phyloP scores from a whole-genome alignment of 2,888 invertebrate genomes.

The Brenthis daphne region DNA sequence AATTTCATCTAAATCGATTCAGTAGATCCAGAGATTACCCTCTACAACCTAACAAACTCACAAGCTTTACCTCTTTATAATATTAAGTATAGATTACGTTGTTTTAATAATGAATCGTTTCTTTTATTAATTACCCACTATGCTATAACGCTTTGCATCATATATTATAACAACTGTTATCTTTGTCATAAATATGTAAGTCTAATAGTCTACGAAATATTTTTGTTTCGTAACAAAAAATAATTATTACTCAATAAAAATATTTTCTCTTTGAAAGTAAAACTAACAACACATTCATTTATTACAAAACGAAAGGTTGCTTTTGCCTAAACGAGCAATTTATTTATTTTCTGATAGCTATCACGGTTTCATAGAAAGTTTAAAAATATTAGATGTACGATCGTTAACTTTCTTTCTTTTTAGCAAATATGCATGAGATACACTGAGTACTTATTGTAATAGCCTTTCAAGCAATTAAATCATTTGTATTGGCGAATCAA shows the following conservation, averaged over 20 bases:
- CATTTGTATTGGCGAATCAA: slow-evolving; percentile 8
- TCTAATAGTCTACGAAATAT: no score
- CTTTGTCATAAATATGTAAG: neutral
- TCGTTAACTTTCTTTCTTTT: slow-evolving; percentile 41
- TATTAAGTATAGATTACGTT: no score
- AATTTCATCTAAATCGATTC: no score
- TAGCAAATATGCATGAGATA: slow-evolving; percentile 38
- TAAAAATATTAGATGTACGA: slow-evolving; percentile 30
- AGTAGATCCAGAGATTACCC: no score
- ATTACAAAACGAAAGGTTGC: slow-evolving; percentile 24
- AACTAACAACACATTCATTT: slow-evolving; percentile 23
- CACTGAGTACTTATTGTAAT: slow-evolving; percentile 3
- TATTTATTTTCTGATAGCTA: slow-evolving; percentile 34
- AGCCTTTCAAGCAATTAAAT: neutral
- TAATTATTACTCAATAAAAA: slow-evolving; percentile 4
- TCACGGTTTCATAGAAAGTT: slow-evolving; percentile 41
- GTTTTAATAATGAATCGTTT: neutral
- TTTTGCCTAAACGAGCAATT: slow-evolving; percentile 34
- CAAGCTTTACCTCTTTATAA: no score
- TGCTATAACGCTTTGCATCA: no score
- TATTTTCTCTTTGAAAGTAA: slow-evolving; percentile 12
- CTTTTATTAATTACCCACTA: no score
- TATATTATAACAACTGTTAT: neutral
- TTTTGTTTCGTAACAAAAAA: neutral
- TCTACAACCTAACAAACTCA: no score